Conservation (phyloP, 2,113 vertebrate species). For the Campylorhamphus procurvoides region DNA sequence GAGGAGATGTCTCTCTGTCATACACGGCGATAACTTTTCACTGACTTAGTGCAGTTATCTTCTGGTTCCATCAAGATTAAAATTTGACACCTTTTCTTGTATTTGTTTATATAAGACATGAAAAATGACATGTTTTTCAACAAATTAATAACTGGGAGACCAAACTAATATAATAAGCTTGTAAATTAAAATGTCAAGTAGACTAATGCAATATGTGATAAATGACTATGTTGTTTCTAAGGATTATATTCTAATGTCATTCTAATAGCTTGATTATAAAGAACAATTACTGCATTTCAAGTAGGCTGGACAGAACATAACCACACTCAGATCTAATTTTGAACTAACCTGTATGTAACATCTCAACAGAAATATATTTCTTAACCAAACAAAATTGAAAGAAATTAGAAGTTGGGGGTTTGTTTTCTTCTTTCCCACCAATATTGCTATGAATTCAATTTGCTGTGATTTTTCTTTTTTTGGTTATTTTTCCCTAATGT, state of each 20-base stretch:
- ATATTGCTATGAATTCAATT: not conserved
- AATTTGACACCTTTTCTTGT: not conserved
- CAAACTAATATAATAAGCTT: conserved; percentile 48
- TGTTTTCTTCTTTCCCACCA: not conserved
- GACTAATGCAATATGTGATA: conserved; percentile 23
- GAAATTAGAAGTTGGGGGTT: not conserved
- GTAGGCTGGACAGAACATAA: not conserved
- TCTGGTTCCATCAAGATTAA: not conserved
- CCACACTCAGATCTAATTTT: not conserved
- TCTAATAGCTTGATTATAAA: conserved; percentile 55
- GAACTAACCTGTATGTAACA: not conserved
- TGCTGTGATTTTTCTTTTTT: not conserved
- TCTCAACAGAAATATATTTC: not conserved
- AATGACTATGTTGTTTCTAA: conserved; percentile 35
- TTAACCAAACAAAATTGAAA: not conserved
- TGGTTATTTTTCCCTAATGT: not conserved
- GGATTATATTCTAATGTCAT: conserved; percentile 54
- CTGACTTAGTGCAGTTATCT: not conserved
- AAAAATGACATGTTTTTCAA: conserved; percentile 43
- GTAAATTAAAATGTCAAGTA: conserved; percentile 66
- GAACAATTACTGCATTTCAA: conserved; percentile 37
- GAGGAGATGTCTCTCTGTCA: not conserved
- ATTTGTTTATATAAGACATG: conserved; percentile 14
- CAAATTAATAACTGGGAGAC: conserved; percentile 30
- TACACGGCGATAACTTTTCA: not conserved